Conservation (phyloP, 2,797 vertebrate species). For the Anguilla pacifica region DNA sequence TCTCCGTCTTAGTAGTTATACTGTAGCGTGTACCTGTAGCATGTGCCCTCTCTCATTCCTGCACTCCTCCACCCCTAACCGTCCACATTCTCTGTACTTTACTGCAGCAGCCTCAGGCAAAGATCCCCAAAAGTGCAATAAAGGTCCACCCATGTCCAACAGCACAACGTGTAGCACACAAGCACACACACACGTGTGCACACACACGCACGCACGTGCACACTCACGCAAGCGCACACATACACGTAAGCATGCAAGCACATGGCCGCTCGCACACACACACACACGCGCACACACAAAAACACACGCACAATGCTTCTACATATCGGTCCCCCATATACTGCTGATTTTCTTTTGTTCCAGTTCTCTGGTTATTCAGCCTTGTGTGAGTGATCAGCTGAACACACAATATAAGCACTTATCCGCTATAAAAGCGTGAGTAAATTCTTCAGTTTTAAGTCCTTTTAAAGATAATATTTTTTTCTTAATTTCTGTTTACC, state of each 20-base stretch:
- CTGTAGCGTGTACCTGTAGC: too few species aligned
- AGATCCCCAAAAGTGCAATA: background rate
- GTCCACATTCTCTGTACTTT: background rate
- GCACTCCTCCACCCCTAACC: background rate
- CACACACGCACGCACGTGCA: background rate
- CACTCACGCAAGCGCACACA: background rate
- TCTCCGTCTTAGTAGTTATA: background rate
- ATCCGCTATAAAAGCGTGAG: background rate
- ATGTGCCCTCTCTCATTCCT: background rate
- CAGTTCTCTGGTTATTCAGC: background rate
- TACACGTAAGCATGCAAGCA: too few species aligned
- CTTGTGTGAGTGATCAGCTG: background rate
- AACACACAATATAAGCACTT: background rate
- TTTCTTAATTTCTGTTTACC: too few species aligned
- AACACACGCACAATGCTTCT: too few species aligned
- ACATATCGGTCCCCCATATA: too few species aligned
- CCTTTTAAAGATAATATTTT: too few species aligned
- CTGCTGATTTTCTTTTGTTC: background rate
- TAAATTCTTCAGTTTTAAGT: background rate
- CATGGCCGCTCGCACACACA: too few species aligned
- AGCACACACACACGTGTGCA: background rate
- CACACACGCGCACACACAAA: too few species aligned
- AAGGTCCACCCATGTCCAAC: background rate
- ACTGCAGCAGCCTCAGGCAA: background rate
- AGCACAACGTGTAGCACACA: background rate